Evolutionary conservation across 2,113 vertebrate genomes (phyloP), one percentile per base, ranked within the genome.

Genomic region (Anseranas semipalmata): DNA sequence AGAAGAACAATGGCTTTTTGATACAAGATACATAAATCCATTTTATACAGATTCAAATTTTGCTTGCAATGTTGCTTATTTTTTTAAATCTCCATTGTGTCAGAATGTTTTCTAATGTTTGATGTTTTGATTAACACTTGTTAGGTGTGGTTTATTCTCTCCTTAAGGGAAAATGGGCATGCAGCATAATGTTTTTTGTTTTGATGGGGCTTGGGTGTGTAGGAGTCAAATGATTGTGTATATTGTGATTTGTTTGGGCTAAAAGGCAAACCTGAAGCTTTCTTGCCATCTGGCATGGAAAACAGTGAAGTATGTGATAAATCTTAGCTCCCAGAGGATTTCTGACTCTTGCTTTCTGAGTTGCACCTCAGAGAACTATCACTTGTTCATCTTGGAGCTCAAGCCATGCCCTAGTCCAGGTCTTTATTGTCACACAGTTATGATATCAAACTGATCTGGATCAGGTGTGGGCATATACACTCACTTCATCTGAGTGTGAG

Each of bases 61-160:
- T 95, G 46, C 76, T 68, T 86, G 73, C 7, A 59, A 10, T 74
- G 15, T 62, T 89, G 32, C 19, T 3, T 50, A 5, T 59, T n/a
- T 65, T 86, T 90, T 81, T 7, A 16, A 78, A 59, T 39, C 15
- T 7, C 12, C 9, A 15, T 81, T 78, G 35, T 96, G 75, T 84
- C 45, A 78, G 32, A 85, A 52, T 71, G 65, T 71, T 87, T 90
- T 87, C n/a, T 81, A 33, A 9, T 74, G n/a, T 67, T 85, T 83
- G 14, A 14, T 93, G 63, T 17, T 73, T 87, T 94, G 93, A 39
- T 63, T 76, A 93, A 62, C 72, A 73, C 45, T 39, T 89, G 22
- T 84, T 79, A 93, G 87, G 87, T 91, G 81, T 91, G 89, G 48
- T 76, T 91, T 89, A 20, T 87, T 83, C 70, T 70, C 6, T 14